phyloP scores from a whole-genome alignment of 2,113 vertebrate species.

The Apistogramma diplotaenia region DNA sequence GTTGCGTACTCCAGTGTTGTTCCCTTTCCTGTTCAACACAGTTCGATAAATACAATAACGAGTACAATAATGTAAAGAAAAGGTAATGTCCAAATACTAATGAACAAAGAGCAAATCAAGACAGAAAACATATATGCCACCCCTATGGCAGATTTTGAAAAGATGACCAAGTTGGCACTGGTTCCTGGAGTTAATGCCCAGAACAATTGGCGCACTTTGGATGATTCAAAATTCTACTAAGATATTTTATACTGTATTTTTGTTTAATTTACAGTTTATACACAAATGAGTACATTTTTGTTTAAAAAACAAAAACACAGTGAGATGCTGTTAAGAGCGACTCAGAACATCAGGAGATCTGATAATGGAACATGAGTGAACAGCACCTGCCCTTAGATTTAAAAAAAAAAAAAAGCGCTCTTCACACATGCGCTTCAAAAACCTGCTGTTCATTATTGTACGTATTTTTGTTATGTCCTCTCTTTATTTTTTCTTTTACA shows the following conservation, averaged over 20 bases:
- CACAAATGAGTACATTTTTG: conserved; percentile 1
- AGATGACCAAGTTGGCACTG: not conserved
- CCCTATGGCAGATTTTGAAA: not conserved
- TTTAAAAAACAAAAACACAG: not conserved
- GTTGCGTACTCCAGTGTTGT: not conserved
- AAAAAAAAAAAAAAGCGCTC: not conserved
- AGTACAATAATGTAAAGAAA: not conserved
- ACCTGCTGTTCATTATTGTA: not conserved
- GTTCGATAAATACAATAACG: not conserved
- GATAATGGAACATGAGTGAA: not conserved
- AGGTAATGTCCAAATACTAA: not conserved
- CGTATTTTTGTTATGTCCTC: not conserved
- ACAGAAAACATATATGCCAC: too few relatives aligned
- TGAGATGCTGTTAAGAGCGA: not conserved
- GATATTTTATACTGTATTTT: not conserved
- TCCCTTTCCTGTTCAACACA: not conserved
- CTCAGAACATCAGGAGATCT: not conserved
- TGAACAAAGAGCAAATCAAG: not conserved
- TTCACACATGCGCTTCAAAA: not conserved
- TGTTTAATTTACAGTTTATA: not conserved
- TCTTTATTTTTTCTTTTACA: not conserved
- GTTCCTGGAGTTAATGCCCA: not conserved
- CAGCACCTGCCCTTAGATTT: not conserved
- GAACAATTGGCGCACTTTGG: not conserved
- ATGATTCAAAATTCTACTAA: not conserved